Evolutionary conservation across 2,113 vertebrate genomes (phyloP).

Genomic region (human (Homo sapiens)): DNA sequence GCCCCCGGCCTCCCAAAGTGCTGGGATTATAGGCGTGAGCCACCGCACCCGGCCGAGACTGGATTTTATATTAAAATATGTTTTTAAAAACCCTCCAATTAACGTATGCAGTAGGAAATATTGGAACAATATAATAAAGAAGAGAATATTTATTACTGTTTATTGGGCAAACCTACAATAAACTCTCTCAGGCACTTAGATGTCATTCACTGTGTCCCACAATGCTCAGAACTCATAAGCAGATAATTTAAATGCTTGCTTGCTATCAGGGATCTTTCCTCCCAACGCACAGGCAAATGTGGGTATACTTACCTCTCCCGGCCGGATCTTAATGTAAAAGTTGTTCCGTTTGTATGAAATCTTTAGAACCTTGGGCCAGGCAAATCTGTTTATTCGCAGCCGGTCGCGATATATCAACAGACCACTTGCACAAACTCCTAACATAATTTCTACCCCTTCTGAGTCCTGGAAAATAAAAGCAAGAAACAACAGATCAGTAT

Average conservation of each 20-base stretch:
- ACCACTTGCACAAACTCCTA: constrained; percentile 97
- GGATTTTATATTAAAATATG: not conserved
- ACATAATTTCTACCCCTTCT: constrained; percentile 98
- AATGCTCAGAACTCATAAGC: not conserved
- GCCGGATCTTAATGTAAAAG: constrained; percentile 99
- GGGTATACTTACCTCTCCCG: constrained; percentile 91
- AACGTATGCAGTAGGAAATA: not conserved
- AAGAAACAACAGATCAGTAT: not conserved
- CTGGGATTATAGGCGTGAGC: too few species aligned
- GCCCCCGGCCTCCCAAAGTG: too few species aligned
- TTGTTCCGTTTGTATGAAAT: constrained; percentile 99
- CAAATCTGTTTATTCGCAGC: constrained; percentile 97
- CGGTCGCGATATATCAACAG: constrained; percentile 96
- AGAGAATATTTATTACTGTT: not conserved
- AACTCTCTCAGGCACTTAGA: not conserved
- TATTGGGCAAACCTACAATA: not conserved
- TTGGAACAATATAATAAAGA: not conserved
- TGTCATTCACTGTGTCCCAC: not conserved
- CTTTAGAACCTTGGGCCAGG: constrained; percentile 99
- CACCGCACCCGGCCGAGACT: not conserved
- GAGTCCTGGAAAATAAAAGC: constrained; percentile 90
- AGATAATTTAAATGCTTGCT: not conserved
- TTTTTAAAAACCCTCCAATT: not conserved
- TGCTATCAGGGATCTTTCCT: not conserved
- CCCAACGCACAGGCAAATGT: not conserved